These are phyloP conservation scores for Lycocerus yunnanus DNA, from an alignment of 2,888 invertebrate genomes.

Conservation along the genomic window DNA sequence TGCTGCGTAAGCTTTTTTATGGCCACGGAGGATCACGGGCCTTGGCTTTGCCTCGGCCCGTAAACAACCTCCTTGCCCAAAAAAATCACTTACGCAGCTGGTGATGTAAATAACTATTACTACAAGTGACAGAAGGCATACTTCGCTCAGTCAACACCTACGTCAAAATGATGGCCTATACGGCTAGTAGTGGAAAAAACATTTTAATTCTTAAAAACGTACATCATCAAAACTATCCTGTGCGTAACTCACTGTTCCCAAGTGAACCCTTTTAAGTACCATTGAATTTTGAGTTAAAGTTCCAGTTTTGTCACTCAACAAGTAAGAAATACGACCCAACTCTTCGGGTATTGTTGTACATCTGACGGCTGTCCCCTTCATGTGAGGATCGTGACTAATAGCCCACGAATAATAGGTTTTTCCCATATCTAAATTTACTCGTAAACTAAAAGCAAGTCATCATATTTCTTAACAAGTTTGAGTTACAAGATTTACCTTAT, in stretches of 20 bases:
- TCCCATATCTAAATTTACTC: constrained; percentile 98
- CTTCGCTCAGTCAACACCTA: too few species aligned
- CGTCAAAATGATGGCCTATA: too few species aligned
- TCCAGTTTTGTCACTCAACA: constrained; percentile 98
- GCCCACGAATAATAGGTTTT: constrained; percentile 97
- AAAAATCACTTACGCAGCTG: too few species aligned
- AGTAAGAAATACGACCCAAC: constrained; percentile 91
- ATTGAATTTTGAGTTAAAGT: constrained; percentile 98
- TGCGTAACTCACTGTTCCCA: constrained; percentile 91
- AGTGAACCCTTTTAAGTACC: constrained; percentile 94
- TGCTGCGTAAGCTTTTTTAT: too few species aligned
- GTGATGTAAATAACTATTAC: too few species aligned
- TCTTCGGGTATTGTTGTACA: constrained; percentile 99
- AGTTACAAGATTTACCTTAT: constrained; percentile 68
- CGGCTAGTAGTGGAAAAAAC: too few species aligned
- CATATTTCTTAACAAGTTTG: neutral
- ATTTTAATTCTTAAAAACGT: constrained; percentile 3
- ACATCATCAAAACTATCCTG: constrained; percentile 85
- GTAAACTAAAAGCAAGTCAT: constrained; percentile 66
- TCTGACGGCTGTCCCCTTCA: constrained; percentile 92
- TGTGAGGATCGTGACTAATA: constrained; percentile 91
- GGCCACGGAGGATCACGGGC: too few species aligned
- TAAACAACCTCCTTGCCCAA: too few species aligned
- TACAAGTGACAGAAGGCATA: too few species aligned
- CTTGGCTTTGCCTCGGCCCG: too few species aligned